Percentiles rank a stretch among this genome's conserved stretches.
phyloP scores from a whole-genome alignment of 2,888 invertebrate species.

The Macrosoma leucophasiata region DNA sequence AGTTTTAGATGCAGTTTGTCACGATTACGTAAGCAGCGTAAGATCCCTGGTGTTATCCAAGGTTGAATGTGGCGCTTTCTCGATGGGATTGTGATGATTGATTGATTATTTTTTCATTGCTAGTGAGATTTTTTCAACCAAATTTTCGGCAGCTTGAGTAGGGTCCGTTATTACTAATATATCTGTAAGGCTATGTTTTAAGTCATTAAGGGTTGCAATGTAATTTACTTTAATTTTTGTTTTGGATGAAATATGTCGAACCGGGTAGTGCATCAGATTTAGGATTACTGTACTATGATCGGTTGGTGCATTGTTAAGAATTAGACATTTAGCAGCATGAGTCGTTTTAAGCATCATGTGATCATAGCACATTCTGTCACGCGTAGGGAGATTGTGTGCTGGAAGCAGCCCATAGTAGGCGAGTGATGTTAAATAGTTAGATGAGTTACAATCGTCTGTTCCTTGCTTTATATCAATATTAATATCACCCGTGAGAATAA shows the following conservation, averaged over 20 bases:
- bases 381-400: constrained; percentile 18
- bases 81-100: constrained; percentile 2
- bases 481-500: constrained; percentile 11
- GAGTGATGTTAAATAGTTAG: constrained; percentile 13
- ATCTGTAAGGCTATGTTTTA: constrained; percentile 3
- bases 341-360: constrained; percentile 18
- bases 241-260: neutral
- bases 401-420: constrained; percentile 19
- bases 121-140: constrained; percentile 4
- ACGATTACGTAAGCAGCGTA: constrained; percentile 13
- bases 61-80: constrained; percentile 11
- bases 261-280: constrained; percentile 4
- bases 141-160: constrained; percentile 7
- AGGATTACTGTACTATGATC: constrained; percentile 16
- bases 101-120: constrained; percentile 9
- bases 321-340: constrained; percentile 5
- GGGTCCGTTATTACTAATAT: constrained; percentile 6
- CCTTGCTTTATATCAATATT: constrained; percentile 15
- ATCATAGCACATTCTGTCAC: constrained; percentile 18
- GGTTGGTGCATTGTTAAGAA: constrained; percentile 14
- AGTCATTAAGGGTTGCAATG: constrained; percentile 1
- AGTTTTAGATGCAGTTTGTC: constrained; percentile 10
- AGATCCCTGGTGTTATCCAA: constrained; percentile 14
- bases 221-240: constrained; percentile 7
- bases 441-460: constrained; percentile 8